Conservation (phyloP, 2,888 invertebrate species). For the Polia nebulosa region DNA sequence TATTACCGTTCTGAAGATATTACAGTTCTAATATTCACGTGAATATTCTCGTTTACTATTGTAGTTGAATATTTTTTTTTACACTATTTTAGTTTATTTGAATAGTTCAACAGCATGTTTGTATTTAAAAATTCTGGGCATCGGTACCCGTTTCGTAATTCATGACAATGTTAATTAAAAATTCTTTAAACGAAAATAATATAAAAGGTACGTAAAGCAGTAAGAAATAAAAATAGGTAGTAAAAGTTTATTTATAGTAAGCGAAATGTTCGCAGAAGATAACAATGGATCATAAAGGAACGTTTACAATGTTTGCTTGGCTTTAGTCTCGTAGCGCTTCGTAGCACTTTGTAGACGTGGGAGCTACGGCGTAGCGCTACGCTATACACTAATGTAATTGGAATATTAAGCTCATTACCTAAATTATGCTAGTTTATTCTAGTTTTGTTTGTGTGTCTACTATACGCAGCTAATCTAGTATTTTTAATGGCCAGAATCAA, state of each 20-base stretch:
- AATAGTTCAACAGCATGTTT: background rate
- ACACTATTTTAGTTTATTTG: no score
- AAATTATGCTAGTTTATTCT: conserved; percentile 7
- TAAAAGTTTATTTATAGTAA: conserved; percentile 46
- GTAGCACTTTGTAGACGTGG: conserved; percentile 54
- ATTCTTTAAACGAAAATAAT: conserved; percentile 31
- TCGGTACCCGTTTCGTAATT: conserved; percentile 7
- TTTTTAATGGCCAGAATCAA: conserved; percentile 1
- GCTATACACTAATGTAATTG: conserved; percentile 44
- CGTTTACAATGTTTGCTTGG: conserved; percentile 55
- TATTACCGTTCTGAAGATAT: conserved; percentile 13
- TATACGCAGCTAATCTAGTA: background rate
- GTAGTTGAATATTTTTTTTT: no score
- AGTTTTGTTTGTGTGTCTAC: conserved; percentile 12
- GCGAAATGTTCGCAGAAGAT: conserved; percentile 47
- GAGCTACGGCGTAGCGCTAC: conserved; percentile 60
- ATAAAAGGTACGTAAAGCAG: conserved; percentile 11
- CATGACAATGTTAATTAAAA: conserved; percentile 24
- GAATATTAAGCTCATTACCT: conserved; percentile 38
- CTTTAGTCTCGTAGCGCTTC: conserved; percentile 54
- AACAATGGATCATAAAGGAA: conserved; percentile 49
- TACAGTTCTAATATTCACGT: conserved; percentile 13
- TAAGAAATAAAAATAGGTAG: conserved; percentile 32
- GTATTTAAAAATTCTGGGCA: conserved; percentile 20
- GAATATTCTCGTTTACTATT: background rate